phyloP scores from a whole-genome alignment of 1,140 invertebrate species.

The Ridgeia piscesae region DNA sequence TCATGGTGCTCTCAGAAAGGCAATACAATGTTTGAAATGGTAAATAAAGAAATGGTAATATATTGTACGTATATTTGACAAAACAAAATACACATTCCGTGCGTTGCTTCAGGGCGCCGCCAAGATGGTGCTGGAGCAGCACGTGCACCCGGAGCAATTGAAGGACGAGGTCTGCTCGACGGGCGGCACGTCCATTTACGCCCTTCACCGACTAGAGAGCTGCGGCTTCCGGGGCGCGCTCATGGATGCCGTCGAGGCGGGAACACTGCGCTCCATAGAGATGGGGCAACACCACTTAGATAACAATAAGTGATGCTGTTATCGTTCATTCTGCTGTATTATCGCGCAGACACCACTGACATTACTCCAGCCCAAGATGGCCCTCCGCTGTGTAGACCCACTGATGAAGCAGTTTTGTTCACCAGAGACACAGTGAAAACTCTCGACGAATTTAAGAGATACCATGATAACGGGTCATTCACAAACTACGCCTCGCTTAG shows the following conservation, averaged over 20 bases:
- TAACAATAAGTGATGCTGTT: neutral
- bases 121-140: slow-evolving; percentile 83
- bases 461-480: too few relatives aligned
- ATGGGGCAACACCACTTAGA: neutral
- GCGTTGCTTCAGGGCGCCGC: slow-evolving; percentile 70
- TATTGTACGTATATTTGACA: too few relatives aligned
- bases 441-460: too few relatives aligned
- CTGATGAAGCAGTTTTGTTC: neutral
- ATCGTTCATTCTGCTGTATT: neutral
- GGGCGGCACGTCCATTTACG: slow-evolving; percentile 86
- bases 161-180: slow-evolving; percentile 80
- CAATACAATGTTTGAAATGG: too few relatives aligned
- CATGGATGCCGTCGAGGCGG: slow-evolving; percentile 84
- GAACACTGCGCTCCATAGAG: slow-evolving; percentile 19
- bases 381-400: neutral
- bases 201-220: slow-evolving; percentile 81
- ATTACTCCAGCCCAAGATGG: neutral
- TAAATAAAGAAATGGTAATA: too few relatives aligned
- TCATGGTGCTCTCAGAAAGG: too few relatives aligned
- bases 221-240: slow-evolving; percentile 75
- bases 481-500: too few relatives aligned
- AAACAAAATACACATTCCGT: too few relatives aligned
- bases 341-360: neutral
- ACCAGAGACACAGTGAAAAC: neutral
- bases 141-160: slow-evolving; percentile 61